Percentiles rank a stretch among this genome's conserved stretches.
These are phyloP conservation scores for Spicauda simplicius DNA, from an alignment of 2,888 invertebrate genomes.

Conservation along the genomic window DNA sequence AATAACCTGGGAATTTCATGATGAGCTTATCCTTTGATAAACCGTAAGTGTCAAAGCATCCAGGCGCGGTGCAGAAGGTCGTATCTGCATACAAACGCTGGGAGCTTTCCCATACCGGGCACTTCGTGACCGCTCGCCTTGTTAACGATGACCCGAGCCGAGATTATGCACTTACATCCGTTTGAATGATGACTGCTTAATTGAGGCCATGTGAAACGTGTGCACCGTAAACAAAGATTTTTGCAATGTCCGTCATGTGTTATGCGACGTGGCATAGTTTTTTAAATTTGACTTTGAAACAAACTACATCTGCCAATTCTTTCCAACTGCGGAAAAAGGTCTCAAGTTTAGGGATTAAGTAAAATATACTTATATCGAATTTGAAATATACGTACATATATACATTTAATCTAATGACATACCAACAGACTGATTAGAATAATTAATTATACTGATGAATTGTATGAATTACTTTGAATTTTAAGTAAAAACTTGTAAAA, in stretches of 20 bases:
- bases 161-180: constrained; percentile 82
- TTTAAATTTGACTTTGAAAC: not conserved
- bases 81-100: constrained; percentile 71
- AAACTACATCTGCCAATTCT: too few relatives aligned
- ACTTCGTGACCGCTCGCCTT: constrained; percentile 80
- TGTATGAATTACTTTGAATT: too few relatives aligned
- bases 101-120: constrained; percentile 83
- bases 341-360: too few relatives aligned
- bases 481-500: too few relatives aligned
- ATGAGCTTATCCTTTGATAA: constrained; percentile 26
- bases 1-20: constrained; percentile 13
- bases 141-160: constrained; percentile 78
- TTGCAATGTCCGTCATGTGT: constrained; percentile 15
- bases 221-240: constrained; percentile 31
- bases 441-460: too few relatives aligned
- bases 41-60: constrained; percentile 31
- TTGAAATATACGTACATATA: too few relatives aligned
- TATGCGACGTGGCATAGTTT: not conserved
- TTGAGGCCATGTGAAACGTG: constrained; percentile 61
- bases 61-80: constrained; percentile 51
- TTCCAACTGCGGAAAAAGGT: too few relatives aligned
- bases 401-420: too few relatives aligned
- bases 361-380: too few relatives aligned
- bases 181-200: constrained; percentile 79
- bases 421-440: too few relatives aligned